Evolutionary conservation across 1,140 invertebrate genomes (phyloP).

Genomic region (Plectus sambesii): DNA sequence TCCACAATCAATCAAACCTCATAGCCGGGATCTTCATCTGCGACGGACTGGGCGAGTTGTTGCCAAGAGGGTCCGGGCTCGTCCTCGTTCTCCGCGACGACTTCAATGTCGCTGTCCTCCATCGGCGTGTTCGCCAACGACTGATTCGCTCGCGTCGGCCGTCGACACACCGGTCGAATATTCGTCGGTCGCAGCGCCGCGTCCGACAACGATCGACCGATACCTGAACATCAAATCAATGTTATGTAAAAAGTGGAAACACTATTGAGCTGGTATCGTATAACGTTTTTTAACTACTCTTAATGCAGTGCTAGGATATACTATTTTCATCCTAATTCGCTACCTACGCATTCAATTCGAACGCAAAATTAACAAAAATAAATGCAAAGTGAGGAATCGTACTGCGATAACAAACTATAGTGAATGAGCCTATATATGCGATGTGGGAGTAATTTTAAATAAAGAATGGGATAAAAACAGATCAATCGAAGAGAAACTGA

Average conservation of each 20-base stretch:
- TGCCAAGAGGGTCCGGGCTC: slow-evolving; percentile 18
- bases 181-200: slow-evolving; percentile 22
- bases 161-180: not conserved
- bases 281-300: no score
- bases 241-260: no score
- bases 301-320: slow-evolving; percentile 1
- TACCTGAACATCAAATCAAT: no score
- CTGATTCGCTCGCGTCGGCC: not conserved
- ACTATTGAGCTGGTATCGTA: no score
- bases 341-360: slow-evolving; percentile 6
- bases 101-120: not conserved
- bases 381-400: no score
- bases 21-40: slow-evolving; percentile 26
- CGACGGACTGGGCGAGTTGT: slow-evolving; percentile 17
- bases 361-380: no score
- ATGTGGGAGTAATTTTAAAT: no score
- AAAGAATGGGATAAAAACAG: no score
- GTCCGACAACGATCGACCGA: slow-evolving; percentile 31
- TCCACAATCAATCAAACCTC: no score
- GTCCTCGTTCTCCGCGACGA: slow-evolving; percentile 11
- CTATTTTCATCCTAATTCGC: slow-evolving; percentile 11
- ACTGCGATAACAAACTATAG: no score
- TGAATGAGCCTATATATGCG: no score
- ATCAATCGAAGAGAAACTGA: no score
- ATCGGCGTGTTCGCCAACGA: slow-evolving; percentile 7